phyloP scores from a whole-genome alignment of 2,888 invertebrate species.

The Drosophila kuntzei region DNA sequence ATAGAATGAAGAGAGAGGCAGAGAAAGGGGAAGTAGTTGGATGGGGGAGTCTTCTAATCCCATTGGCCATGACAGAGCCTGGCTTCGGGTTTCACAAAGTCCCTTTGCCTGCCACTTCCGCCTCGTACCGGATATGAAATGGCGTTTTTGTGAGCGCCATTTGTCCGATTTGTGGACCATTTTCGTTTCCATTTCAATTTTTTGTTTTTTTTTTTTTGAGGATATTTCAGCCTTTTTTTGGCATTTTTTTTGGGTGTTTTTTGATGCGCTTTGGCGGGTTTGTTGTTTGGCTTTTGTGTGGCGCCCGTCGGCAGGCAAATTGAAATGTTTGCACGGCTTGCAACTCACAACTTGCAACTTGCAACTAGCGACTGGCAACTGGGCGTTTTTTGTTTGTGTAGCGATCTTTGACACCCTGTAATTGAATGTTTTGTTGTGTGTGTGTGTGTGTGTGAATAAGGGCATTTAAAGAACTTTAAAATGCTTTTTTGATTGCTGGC shows the following conservation, averaged over 20 bases:
- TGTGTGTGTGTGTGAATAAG: constrained; percentile 2
- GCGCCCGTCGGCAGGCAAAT: constrained; percentile 70
- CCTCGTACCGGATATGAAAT: constrained; percentile 71
- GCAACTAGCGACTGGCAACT: neutral
- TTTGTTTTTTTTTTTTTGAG: constrained; percentile 4
- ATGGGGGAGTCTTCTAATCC: constrained; percentile 47
- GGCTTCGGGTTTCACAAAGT: constrained; percentile 55
- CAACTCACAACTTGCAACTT: constrained; percentile 20
- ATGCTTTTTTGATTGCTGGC: constrained; percentile 15
- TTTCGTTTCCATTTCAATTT: constrained; percentile 65
- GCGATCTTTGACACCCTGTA: constrained; percentile 78
- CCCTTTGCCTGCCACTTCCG: constrained; percentile 66
- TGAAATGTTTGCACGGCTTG: constrained; percentile 74
- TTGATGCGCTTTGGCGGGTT: constrained; percentile 39
- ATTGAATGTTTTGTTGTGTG: constrained; percentile 58
- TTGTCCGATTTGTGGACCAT: constrained; percentile 79
- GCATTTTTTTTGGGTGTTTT: constrained; percentile 6
- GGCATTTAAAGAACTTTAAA: constrained; percentile 45
- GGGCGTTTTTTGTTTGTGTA: constrained; percentile 53
- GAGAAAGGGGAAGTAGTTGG: neutral
- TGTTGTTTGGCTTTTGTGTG: constrained; percentile 75
- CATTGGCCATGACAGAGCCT: constrained; percentile 44
- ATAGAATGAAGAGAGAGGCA: neutral
- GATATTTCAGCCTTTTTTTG: constrained; percentile 4
- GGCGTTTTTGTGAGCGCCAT: constrained; percentile 68